phyloP scores from a whole-genome alignment of 1,140 invertebrate genomes.

The Penaeus chinensis region DNA sequence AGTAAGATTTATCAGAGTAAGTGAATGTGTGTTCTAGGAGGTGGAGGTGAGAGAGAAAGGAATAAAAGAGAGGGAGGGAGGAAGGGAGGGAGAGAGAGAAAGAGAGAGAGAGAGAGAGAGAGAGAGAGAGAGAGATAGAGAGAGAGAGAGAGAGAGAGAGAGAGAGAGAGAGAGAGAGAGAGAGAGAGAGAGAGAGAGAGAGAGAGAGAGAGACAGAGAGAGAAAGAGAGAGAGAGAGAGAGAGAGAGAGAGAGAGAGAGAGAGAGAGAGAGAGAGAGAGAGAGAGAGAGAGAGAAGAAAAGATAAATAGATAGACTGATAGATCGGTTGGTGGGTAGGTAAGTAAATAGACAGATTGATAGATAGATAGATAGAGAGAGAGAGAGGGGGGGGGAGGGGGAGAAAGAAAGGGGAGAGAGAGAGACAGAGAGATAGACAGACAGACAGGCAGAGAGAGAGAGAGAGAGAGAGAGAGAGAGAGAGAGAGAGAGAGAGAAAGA shows the following conservation, averaged over 20 bases:
- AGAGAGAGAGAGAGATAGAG: not conserved
- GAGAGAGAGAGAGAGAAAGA: too few relatives aligned
- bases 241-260: not conserved
- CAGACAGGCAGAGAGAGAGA: too few relatives aligned
- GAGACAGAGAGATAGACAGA: too few relatives aligned
- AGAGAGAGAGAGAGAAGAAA: slow-evolving; percentile 11
- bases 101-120: not conserved
- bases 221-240: not conserved
- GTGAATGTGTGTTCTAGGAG: too few relatives aligned
- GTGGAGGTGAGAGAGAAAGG: too few relatives aligned
- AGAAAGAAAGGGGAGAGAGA: too few relatives aligned
- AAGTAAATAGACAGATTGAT: not conserved
- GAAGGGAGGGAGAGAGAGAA: not conserved
- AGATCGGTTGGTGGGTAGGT: not conserved
- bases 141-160: too few relatives aligned
- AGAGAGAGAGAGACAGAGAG: slow-evolving; percentile 6
- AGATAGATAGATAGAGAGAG: not conserved
- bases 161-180: too few relatives aligned
- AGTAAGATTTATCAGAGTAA: too few relatives aligned
- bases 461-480: too few relatives aligned
- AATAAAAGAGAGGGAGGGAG: not conserved
- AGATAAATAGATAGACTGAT: not conserved
- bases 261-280: not conserved
- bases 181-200: not conserved
- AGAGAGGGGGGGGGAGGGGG: too few relatives aligned